Evolutionary conservation across 2,113 vertebrate species (phyloP).

Genomic region (Tympanuchus pallidicinctus): DNA sequence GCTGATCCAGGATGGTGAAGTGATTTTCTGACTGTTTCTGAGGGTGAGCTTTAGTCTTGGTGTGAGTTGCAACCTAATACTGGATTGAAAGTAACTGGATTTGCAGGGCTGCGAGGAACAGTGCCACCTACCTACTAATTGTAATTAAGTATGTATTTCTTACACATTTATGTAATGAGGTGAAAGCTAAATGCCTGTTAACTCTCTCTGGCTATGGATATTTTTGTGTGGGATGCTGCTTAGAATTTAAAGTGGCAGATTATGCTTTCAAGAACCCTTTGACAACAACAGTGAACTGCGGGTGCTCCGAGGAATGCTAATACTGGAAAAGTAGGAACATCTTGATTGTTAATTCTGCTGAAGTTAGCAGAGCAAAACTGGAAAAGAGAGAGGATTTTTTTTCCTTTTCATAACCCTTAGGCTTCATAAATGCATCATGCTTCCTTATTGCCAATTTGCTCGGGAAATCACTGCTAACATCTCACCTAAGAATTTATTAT

Average conservation of each 20-base stretch:
- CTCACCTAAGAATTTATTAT: constrained; percentile 35
- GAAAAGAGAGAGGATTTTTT: background rate
- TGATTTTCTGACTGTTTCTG: background rate
- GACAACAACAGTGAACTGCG: background rate
- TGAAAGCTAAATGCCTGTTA: constrained; percentile 21
- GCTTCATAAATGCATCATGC: constrained; percentile 18
- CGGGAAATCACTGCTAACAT: background rate
- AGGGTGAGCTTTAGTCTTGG: background rate
- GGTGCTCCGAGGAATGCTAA: constrained; percentile 24
- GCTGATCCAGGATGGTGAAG: background rate
- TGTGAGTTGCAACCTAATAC: background rate
- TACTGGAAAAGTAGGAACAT: constrained; percentile 6
- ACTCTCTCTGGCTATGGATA: background rate
- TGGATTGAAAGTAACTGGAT: background rate
- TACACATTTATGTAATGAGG: background rate
- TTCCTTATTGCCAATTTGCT: constrained; percentile 59
- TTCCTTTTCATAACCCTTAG: background rate
- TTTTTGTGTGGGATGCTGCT: constrained; percentile 50
- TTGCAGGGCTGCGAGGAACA: constrained; percentile 4
- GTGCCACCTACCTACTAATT: background rate
- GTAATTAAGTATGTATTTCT: constrained; percentile 21
- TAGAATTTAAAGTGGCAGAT: constrained; percentile 45
- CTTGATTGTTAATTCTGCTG: constrained; percentile 48
- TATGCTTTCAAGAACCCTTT: constrained; percentile 29
- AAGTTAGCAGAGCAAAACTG: constrained; percentile 19